Base-by-base conservation (phyloP, 2,797 vertebrate species). In the Crocidura indochinensis region DNA sequence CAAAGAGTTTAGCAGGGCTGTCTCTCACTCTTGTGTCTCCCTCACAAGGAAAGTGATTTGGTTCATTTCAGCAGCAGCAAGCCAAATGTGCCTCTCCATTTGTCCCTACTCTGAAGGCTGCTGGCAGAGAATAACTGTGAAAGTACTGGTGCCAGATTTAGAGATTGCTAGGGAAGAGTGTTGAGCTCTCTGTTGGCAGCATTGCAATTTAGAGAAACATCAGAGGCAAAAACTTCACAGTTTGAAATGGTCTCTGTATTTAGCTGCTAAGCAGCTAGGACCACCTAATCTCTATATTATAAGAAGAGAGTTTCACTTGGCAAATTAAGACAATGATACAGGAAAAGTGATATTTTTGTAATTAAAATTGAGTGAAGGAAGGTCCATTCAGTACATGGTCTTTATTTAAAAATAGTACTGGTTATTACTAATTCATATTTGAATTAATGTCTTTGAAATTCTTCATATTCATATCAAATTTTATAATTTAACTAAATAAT, bases 141-240 rank as follows among this genome's bases (percentile, higher is more conserved):
- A 49, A 74, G 75, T 11, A 22, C 2, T 1, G 26, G 56, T 69
- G 94, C 90, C 95, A 95, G 86, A 84, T 93, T 87, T 89, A 84
- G 94, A 89, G 93, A 78, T 62, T 87, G 88, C 72, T 68, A 74
- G 72, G 79, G 92, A 94, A 68, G 69, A 67, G 26, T 68, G 56
- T 8, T 0, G 14, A 68, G 81, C 64, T 15, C 2, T 60, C 38
- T 51, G 31, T 84, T 89, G 94, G 92, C 90, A 53, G 84, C 17
- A 12, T 3, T 79, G 68, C 88, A 38, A 65, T 71, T 80, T 17
- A 76, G 26, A 74, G 76, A 91, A 94, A 49, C 81, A 53, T 67
- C 80, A 0, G 26, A 38, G 86, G 64, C 12, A 62, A 31, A 71
- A 56, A 53, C 53, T 71, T 26, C 49, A 6, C 68, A 11, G 88